Evolutionary conservation across 1,140 invertebrate genomes (phyloP).

Genomic region (Drosophila nikananu): DNA sequence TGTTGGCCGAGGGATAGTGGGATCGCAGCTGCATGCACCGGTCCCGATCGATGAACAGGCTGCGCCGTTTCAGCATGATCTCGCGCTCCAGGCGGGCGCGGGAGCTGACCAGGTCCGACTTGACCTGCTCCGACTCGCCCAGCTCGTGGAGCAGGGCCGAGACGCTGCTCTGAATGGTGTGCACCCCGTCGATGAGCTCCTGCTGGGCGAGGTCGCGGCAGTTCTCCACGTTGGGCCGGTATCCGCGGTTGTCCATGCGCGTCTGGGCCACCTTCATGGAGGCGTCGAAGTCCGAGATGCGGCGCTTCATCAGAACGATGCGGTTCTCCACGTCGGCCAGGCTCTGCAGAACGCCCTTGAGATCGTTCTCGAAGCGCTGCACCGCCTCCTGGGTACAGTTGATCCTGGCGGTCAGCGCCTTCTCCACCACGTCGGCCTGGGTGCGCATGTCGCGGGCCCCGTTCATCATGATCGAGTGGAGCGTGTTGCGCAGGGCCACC

Average conservation of each 20-base stretch:
- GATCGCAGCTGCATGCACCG: conserved; percentile 88
- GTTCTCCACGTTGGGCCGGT: conserved; percentile 89
- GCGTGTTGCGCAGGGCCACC: conserved; percentile 87
- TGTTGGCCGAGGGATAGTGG: conserved; percentile 89
- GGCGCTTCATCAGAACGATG: conserved; percentile 88
- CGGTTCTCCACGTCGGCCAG: conserved; percentile 90
- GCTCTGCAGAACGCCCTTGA: conserved; percentile 88
- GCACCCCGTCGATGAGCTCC: conserved; percentile 91
- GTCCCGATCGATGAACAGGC: conserved; percentile 89
- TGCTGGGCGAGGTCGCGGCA: conserved; percentile 90
- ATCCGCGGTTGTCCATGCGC: conserved; percentile 89
- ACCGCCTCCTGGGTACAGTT: conserved; percentile 89
- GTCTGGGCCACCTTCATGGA: conserved; percentile 93
- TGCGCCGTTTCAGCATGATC: conserved; percentile 90
- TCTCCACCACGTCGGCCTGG: conserved; percentile 91
- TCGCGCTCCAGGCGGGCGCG: conserved; percentile 89
- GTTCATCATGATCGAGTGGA: conserved; percentile 88
- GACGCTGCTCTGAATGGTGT: conserved; percentile 88
- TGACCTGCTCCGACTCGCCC: conserved; percentile 87
- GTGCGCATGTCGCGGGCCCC: conserved; percentile 89
- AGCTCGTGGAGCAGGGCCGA: conserved; percentile 88
- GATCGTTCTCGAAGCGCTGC: conserved; percentile 88
- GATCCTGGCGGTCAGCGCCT: conserved; percentile 88
- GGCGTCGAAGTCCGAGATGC: conserved; percentile 88
- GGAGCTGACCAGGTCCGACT: conserved; percentile 87